phyloP scores from a whole-genome alignment of 2,797 vertebrate genomes.

The Buceros bicornis region DNA sequence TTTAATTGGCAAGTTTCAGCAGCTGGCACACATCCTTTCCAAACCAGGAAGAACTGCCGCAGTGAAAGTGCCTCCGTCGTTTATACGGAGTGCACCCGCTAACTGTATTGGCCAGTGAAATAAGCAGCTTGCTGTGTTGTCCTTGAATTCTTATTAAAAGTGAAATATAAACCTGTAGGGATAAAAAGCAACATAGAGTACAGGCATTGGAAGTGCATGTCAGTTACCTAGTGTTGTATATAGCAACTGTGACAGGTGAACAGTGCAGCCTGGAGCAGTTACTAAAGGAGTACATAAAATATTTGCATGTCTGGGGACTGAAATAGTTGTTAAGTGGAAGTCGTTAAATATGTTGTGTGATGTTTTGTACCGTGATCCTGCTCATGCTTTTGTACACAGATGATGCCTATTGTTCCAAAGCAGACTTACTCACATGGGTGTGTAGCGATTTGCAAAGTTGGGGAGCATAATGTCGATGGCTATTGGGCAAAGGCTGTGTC shows the following conservation, averaged over 20 bases:
- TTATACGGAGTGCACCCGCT: conserved; percentile 4
- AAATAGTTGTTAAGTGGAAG: background rate
- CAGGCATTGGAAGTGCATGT: background rate
- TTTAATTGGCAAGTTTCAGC: conserved; percentile 57
- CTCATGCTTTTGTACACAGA: background rate
- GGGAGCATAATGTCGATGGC: rapidly evolving
- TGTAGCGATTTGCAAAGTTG: background rate
- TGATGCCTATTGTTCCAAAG: background rate
- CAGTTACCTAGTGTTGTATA: background rate
- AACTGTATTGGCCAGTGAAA: background rate
- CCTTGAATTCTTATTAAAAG: conserved; percentile 47
- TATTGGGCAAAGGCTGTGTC: rapidly evolving
- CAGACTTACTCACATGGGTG: rapidly evolving
- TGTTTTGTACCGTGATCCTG: background rate
- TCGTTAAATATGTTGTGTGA: background rate
- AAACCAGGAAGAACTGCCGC: background rate
- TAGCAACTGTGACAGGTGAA: background rate
- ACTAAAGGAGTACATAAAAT: background rate
- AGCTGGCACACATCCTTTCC: background rate
- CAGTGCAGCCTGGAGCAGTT: background rate
- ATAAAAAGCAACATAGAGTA: background rate
- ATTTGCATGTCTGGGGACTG: background rate
- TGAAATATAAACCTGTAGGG: background rate
- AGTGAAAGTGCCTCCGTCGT: background rate
- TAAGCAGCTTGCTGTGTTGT: background rate